Base-by-base conservation (phyloP, 1,140 invertebrate species). In the Penaeus chinensis region DNA sequence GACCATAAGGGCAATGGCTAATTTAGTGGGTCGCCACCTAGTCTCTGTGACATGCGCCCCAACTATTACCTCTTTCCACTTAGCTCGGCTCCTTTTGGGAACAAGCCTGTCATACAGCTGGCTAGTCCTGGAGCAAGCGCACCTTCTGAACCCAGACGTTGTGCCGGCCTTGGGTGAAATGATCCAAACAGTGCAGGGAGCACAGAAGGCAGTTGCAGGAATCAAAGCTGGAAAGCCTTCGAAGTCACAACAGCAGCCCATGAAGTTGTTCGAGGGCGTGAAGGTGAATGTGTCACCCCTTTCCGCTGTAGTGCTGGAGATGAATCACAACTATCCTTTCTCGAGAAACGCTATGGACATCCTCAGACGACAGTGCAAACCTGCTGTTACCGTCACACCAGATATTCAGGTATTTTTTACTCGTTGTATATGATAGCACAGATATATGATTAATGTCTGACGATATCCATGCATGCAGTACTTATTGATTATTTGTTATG, bases 241-340 rank as follows among this genome's bases (percentile, higher is more conserved):
- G 5, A 84, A 76, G 42, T 37, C 54, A 27, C 86, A 87, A 10
- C 79, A 63, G 42, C 71, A 79, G n/a, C 86, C 86, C 18, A 78
- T 22, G 7, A 74, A 60, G 22, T 4, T 87, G 54, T 76, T 89
- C 22, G 82, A 89, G 63, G 89, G 89, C 16, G 69, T 85, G 20
- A 66, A 62, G 24, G 66, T 89, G 3, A 42, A 71, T 16, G 63
- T 89, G 27, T 81, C 69, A 0, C 76, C 82, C 1, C 63, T 76
- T 32, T 82, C 89, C 8, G 85, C 85, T 20, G 85, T 89, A 1
- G 24, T 89, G 60, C 54, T 89, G 66, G 89, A 89, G 77, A 80
- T 87, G 77, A 62, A 85, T 10, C 82, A 81, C 18, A 65, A 32
- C 22, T 27, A 89, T 24, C 20, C 74, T 4, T n/a, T 71, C 27